Evolutionary conservation across 2,113 vertebrate species (phyloP), one percentile per base, ranked within the genome.

Genomic region (Anoura caudifer): DNA sequence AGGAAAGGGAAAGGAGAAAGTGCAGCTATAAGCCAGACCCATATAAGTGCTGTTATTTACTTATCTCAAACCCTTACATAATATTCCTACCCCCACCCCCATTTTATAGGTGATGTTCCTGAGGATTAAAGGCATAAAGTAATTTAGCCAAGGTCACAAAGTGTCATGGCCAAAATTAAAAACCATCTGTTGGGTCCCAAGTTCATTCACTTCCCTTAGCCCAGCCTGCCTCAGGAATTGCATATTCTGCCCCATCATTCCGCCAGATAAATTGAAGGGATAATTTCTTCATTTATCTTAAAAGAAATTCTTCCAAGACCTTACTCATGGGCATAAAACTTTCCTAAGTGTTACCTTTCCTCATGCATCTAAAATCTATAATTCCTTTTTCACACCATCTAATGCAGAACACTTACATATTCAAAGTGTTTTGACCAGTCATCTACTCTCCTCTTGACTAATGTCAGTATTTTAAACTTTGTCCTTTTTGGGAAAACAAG

Each of bases 401-500:
- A 76, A 56, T 7, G 20, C 28, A 89, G 17, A 82, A 20, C 22
- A n/a, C 26, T 38, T 8, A 59, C 1, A 24, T 59, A 63, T 52
- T 82, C 38, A 92, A 89, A 73, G 24, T 76, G 67, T 52, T 67
- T 76, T 91, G 15, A 65, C 15, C 36, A 47, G 24, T 83, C 8
- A 72, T 69, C 63, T 7, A 3, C 7, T 59, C 14, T 83, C 77
- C 41, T 92, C 38, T 45, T 85, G 26, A 87, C 33, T 50, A 43
- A 87, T 67, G 59, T 36, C 86, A 95, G 4, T 28, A 94, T 94
- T 85, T 95, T 50, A 80, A 81, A 93, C 7, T n/a, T 76, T 52
- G 16, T 28, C 31, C n/a, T 22, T 61, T 38, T 87, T 77, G 85
- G 10, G 31, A 91, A 90, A 94, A 87, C 36, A 96, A 95, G 9